Percentiles rank a stretch among this genome's conserved stretches.
phyloP scores from a whole-genome alignment of 2,888 invertebrate species.

The Trichopria drosophilae region DNA sequence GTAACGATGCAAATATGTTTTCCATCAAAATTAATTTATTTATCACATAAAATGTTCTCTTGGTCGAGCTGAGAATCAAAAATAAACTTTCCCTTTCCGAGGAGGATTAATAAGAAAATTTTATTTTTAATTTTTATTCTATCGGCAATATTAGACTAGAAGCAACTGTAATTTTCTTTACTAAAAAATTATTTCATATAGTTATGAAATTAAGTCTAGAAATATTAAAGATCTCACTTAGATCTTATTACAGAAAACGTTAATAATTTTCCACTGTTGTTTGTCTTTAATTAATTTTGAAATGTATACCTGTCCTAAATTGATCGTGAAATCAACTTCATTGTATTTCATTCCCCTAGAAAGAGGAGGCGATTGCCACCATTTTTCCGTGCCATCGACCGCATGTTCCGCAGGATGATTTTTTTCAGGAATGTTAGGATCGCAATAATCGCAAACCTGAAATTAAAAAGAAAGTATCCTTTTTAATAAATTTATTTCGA shows the following conservation, averaged over 20 bases:
- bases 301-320: constrained; percentile 86
- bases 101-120: too few species aligned
- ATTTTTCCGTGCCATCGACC: constrained; percentile 92
- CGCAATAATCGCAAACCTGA: constrained; percentile 92
- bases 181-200: constrained; percentile 20
- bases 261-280: constrained; percentile 44
- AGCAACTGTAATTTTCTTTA: too few species aligned
- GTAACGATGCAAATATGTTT: too few species aligned
- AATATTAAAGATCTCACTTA: constrained; percentile 12
- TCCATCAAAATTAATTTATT: too few species aligned
- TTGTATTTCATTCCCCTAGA: constrained; percentile 97
- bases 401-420: constrained; percentile 89
- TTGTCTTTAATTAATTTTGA: too few species aligned
- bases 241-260: constrained; percentile 33
- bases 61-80: too few species aligned
- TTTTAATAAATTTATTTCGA: too few species aligned
- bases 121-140: too few species aligned
- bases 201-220: not conserved
- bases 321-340: constrained; percentile 95
- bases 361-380: constrained; percentile 99
- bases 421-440: constrained; percentile 72
- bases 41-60: too few species aligned
- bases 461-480: too few species aligned
- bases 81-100: too few species aligned
- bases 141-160: too few species aligned